A percentile compares a stretch with the other conserved stretches of the same genome.
phyloP scores from a whole-genome alignment of 2,888 invertebrate species.

The Allophyes oxyacanthae region DNA sequence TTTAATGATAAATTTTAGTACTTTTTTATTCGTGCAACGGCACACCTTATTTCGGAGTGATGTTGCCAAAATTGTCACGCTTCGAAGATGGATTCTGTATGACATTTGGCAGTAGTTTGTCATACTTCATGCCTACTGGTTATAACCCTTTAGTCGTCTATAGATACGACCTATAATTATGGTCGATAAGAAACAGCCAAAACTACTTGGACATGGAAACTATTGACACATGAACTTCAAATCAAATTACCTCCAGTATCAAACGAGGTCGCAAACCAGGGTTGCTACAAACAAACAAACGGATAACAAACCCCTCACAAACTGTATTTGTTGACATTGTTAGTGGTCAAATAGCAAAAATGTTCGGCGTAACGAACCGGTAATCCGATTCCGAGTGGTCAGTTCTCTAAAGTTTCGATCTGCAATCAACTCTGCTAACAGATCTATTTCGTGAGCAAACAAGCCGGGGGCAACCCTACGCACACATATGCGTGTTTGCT shows the following conservation, averaged over 20 bases:
- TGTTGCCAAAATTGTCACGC: too few relatives aligned
- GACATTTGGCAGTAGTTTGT: too few relatives aligned
- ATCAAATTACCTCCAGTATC: constrained; percentile 55
- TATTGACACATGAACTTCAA: constrained; percentile 53
- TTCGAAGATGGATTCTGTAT: too few relatives aligned
- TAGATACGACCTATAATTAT: too few relatives aligned
- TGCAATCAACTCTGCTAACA: constrained; percentile 83
- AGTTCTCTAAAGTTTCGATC: constrained; percentile 83
- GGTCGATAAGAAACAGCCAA: background rate
- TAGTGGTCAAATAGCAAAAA: constrained; percentile 84
- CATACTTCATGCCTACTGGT: too few relatives aligned
- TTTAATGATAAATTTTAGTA: too few relatives aligned
- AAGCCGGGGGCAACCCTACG: constrained; percentile 67
- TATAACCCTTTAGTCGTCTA: too few relatives aligned
- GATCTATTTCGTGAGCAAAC: constrained; percentile 81
- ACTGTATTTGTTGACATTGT: constrained; percentile 76
- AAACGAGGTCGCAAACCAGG: constrained; percentile 60
- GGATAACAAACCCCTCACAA: constrained; percentile 58
- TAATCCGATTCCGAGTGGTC: constrained; percentile 84
- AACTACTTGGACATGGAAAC: constrained; percentile 17
- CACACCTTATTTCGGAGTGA: too few relatives aligned
- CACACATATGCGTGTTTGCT: constrained; percentile 25
- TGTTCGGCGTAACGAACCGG: constrained; percentile 78
- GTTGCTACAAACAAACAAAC: constrained; percentile 65
- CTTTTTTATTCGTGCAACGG: too few relatives aligned